phyloP scores from a whole-genome alignment of 1,140 invertebrate species.

The Ceratosolen solmsi region DNA sequence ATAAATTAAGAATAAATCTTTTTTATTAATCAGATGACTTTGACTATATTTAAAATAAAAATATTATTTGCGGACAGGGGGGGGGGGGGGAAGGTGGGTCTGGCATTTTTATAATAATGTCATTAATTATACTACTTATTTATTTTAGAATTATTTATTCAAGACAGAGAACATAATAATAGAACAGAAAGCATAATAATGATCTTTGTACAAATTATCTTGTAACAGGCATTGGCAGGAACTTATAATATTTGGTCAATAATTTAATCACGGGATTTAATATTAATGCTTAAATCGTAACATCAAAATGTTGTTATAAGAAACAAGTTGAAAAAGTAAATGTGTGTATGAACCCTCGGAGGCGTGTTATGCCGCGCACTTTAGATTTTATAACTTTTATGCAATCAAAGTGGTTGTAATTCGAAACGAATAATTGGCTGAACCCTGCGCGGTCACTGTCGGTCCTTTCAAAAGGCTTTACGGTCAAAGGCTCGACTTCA shows the following conservation, averaged over 20 bases:
- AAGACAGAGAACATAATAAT: no score
- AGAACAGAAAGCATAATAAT: no score
- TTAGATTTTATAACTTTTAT: constrained; percentile 39
- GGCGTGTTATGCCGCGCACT: neutral
- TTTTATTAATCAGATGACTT: no score
- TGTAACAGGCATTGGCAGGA: neutral
- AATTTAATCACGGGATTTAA: neutral
- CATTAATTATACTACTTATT: no score
- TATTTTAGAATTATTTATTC: no score
- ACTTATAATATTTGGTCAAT: neutral
- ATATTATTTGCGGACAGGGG: no score
- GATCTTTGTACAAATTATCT: no score
- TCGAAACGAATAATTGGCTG: constrained; percentile 54
- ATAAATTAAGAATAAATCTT: no score
- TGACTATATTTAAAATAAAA: no score
- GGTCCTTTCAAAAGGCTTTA: constrained; percentile 52
- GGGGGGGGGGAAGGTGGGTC: no score
- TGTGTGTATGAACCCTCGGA: neutral
- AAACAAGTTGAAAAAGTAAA: neutral
- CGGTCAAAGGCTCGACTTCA: constrained; percentile 54
- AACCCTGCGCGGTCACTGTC: constrained; percentile 16
- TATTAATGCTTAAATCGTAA: constrained; percentile 21
- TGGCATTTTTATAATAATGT: no score
- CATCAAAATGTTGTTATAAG: constrained; percentile 18
- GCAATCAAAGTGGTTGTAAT: constrained; percentile 51